These are phyloP conservation scores for Oostethus manadensis DNA, from an alignment of 2,113 vertebrate genomes.

Conservation along the genomic window DNA sequence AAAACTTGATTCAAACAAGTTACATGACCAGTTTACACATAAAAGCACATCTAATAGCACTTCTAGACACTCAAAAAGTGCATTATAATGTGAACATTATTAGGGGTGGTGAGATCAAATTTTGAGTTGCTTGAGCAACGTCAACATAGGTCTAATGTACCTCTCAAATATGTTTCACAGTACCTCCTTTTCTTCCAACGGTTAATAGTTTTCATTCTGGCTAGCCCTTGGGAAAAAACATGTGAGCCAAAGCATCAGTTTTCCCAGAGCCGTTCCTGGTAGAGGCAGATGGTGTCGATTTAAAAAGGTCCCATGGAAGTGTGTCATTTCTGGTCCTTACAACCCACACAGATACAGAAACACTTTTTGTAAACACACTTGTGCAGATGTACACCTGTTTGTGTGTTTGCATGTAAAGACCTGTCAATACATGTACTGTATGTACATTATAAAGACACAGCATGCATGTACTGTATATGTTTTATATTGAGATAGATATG, in stretches of 20 bases:
- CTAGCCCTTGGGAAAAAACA: conserved; percentile 40
- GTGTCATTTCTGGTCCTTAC: conserved; percentile 60
- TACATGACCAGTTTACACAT: no score
- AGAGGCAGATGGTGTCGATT: conserved; percentile 69
- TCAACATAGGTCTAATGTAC: not conserved
- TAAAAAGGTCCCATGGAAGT: conserved; percentile 66
- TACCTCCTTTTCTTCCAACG: conserved; percentile 27
- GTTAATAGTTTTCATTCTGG: conserved; percentile 37
- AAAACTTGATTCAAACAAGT: no score
- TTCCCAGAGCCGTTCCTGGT: conserved; percentile 61
- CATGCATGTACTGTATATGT: not conserved
- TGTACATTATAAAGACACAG: conserved; percentile 1
- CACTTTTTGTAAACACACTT: conserved; percentile 30
- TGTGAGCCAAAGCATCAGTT: conserved; percentile 50
- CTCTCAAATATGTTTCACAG: conserved; percentile 15
- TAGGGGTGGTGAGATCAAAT: no score
- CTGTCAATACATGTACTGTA: conserved; percentile 3
- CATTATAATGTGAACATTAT: no score
- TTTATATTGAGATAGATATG: not conserved
- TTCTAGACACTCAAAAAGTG: no score
- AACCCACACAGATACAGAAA: conserved; percentile 45
- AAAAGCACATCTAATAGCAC: no score
- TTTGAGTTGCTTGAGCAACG: no score
- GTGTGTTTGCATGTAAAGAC: conserved; percentile 18
- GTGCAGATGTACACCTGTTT: conserved; percentile 24